Percentiles rank a stretch among this genome's conserved stretches.
These are phyloP conservation scores for Periphyllus acericola DNA, from an alignment of 2,888 invertebrate species.

Conservation along the genomic window DNA sequence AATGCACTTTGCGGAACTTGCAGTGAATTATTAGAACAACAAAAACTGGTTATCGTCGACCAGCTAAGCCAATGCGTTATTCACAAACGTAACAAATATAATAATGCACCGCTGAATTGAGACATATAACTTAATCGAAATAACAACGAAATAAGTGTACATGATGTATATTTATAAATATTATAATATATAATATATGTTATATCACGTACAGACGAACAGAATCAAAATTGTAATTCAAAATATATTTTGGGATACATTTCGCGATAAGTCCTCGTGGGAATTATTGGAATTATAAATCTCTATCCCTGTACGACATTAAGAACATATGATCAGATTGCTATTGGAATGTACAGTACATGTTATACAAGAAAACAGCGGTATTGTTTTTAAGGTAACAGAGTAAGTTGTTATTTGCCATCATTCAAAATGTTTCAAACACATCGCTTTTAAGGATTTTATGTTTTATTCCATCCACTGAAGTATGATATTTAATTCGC, in stretches of 20 bases:
- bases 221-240: not conserved
- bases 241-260: not conserved
- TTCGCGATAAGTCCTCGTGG: not conserved
- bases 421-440: no score
- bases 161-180: not conserved
- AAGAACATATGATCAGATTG: no score
- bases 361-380: no score
- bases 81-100: not conserved
- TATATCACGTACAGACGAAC: not conserved
- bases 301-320: no score
- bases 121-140: not conserved
- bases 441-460: no score
- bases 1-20: not conserved
- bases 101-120: constrained; percentile 1
- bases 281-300: not conserved
- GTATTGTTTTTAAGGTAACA: no score
- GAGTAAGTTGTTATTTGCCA: no score
- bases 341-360: no score
- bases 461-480: no score
- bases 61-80: not conserved
- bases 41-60: constrained; percentile 41
- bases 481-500: no score
- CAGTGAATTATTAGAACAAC: constrained; percentile 28
- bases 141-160: not conserved
- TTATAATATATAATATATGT: not conserved